Percentiles rank a stretch among this genome's conserved stretches.
phyloP scores from a whole-genome alignment of 2,888 invertebrate species.

The Itoplectis maculator region DNA sequence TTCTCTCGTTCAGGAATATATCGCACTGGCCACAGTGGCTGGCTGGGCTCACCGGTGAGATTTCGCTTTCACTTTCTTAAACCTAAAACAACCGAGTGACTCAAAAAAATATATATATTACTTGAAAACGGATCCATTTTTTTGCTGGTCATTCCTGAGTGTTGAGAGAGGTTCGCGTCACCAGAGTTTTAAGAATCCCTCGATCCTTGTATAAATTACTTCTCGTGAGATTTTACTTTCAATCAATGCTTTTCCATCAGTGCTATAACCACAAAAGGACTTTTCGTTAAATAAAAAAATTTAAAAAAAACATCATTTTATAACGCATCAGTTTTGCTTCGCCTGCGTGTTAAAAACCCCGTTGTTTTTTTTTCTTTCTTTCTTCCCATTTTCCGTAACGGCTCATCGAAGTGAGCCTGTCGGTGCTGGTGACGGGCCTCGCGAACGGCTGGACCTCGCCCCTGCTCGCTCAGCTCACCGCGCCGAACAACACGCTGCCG shows the following conservation, averaged over 20 bases:
- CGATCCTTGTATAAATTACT: no score
- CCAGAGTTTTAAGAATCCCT: no score
- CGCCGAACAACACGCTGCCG: conserved; percentile 67
- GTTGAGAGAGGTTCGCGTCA: no score
- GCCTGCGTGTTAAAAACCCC: conserved; percentile 36
- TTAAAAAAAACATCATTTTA: no score
- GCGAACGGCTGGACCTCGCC: conserved; percentile 82
- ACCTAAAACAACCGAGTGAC: no score
- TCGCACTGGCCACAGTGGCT: conserved; percentile 77
- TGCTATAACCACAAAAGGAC: no score
- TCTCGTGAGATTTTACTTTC: no score
- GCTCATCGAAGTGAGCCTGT: conserved; percentile 69
- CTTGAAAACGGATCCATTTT: no score
- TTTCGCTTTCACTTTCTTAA: neutral
- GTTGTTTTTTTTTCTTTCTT: neutral
- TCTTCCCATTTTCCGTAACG: neutral
- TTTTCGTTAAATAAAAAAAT: no score
- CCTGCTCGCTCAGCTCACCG: conserved; percentile 80
- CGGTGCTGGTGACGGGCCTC: conserved; percentile 78
- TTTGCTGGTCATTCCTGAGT: no score
- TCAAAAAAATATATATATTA: no score
- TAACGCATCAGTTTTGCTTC: neutral
- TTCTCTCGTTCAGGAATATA: conserved; percentile 30
- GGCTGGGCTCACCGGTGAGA: conserved; percentile 74
- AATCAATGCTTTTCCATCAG: no score